Evolutionary conservation across 2,113 vertebrate species (phyloP).

Genomic region (Rhinolophus sinicus): DNA sequence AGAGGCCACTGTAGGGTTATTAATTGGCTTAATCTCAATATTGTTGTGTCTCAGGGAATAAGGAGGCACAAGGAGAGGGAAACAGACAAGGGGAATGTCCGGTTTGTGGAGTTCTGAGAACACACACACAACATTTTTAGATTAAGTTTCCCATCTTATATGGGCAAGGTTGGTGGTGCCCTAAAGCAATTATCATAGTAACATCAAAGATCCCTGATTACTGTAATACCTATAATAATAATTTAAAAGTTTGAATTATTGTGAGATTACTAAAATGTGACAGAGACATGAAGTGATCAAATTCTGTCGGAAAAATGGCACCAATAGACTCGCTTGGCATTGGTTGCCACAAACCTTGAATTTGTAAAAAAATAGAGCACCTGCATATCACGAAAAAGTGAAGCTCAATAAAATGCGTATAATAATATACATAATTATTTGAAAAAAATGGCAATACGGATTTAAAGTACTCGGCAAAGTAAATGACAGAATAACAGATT

Average conservation of each 20-base stretch:
- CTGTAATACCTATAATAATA: background rate
- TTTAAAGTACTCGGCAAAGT: background rate
- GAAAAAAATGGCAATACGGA: background rate
- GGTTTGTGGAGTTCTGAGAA: background rate
- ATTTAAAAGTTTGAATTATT: background rate
- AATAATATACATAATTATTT: background rate
- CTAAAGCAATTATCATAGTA: background rate
- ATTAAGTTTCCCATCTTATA: no score
- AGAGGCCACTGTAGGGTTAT: background rate
- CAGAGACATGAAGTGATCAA: background rate
- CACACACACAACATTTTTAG: no score
- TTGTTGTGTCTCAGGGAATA: background rate
- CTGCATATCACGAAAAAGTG: background rate
- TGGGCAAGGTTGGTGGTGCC: background rate
- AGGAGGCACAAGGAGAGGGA: background rate
- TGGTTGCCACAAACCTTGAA: background rate
- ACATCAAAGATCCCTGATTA: background rate
- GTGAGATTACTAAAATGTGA: background rate
- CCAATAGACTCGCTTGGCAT: background rate
- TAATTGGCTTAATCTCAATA: background rate
- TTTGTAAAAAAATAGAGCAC: background rate
- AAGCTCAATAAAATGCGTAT: background rate
- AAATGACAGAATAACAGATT: background rate
- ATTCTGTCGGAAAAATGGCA: background rate
- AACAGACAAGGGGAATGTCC: background rate